These are phyloP conservation scores for Hypolimnas misippus DNA, from an alignment of 2,888 invertebrate species.

Conservation along the genomic window DNA sequence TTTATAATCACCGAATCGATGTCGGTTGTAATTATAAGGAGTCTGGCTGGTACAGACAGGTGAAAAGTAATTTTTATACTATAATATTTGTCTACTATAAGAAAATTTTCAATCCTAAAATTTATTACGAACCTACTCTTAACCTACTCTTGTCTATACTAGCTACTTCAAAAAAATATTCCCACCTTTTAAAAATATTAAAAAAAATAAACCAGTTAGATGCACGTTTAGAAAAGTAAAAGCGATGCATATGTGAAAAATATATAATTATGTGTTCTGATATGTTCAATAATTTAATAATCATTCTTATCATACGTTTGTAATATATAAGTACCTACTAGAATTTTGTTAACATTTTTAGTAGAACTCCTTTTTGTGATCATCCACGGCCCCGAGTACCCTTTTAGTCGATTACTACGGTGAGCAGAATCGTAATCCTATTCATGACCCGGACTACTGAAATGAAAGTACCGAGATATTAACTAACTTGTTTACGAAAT, in stretches of 20 bases:
- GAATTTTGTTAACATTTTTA: not conserved
- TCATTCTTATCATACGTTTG: too few relatives aligned
- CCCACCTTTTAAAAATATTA: not conserved
- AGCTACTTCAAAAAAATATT: too few relatives aligned
- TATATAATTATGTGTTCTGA: too few relatives aligned
- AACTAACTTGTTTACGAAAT: not conserved
- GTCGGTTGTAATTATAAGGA: slow-evolving; percentile 10
- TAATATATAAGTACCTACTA: too few relatives aligned
- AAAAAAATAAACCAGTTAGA: not conserved
- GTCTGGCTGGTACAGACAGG: slow-evolving; percentile 26
- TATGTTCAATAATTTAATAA: too few relatives aligned
- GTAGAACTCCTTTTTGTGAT: not conserved
- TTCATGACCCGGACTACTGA: not conserved
- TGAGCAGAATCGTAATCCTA: not conserved
- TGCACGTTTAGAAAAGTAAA: not conserved
- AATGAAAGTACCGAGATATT: not conserved
- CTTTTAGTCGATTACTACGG: slow-evolving; percentile 2
- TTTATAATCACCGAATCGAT: slow-evolving; percentile 6
- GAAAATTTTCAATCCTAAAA: slow-evolving; percentile 2
- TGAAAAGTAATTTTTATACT: slow-evolving; percentile 7
- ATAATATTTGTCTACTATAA: slow-evolving; percentile 4
- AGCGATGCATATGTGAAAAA: too few relatives aligned
- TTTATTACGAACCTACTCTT: slow-evolving; percentile 12
- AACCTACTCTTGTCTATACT: slow-evolving; percentile 7
- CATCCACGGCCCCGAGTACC: not conserved